A percentile compares a stretch with the other conserved stretches of the same genome.
Conservation (phyloP, 2,888 invertebrate genomes). For the Thelaira solivaga region DNA sequence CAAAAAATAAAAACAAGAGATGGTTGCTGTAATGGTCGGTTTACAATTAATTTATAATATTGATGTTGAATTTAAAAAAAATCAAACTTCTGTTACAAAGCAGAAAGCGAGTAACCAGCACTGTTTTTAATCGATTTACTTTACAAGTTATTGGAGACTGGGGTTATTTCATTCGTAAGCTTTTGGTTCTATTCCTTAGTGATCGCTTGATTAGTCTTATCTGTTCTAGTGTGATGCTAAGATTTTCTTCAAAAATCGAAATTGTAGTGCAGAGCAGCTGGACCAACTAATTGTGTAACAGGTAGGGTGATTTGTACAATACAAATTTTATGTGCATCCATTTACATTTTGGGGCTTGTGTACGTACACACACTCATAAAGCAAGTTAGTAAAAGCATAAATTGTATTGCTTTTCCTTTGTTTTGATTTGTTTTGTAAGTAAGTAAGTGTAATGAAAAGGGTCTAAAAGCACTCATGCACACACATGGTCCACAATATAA, state of each 20-base stretch:
- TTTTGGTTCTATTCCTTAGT: no score
- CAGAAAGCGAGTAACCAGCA: no score
- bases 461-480: background rate
- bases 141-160: no score
- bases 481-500: conserved; percentile 31
- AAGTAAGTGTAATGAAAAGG: conserved; percentile 39
- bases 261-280: no score
- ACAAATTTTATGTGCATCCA: no score
- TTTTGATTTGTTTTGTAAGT: conserved; percentile 4
- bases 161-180: no score
- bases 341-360: background rate
- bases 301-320: no score
- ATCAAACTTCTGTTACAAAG: background rate
- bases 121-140: no score
- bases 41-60: background rate
- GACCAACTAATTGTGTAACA: no score
- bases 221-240: no score
- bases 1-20: conserved; percentile 28
- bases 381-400: background rate
- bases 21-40: background rate
- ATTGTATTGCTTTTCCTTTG: background rate
- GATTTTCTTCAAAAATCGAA: no score
- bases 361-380: background rate
- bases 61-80: background rate
- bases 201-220: no score